Evolutionary conservation across 2,113 vertebrate genomes (phyloP).

Genomic region (Datnioides undecimradiatus): DNA sequence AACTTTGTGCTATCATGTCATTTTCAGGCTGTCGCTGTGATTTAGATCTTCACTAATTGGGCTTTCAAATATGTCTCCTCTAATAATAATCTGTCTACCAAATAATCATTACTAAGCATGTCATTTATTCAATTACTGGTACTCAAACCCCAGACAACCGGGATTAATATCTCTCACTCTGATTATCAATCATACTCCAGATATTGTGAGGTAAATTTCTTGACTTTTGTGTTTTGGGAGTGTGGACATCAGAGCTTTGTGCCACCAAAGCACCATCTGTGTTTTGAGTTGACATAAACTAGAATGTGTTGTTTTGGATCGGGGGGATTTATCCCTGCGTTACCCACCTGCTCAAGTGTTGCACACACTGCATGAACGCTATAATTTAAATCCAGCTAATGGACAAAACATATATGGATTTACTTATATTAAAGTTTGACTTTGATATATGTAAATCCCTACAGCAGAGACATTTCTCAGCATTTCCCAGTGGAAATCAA

Average conservation of each 20-base stretch:
- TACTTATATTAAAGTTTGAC: too few relatives aligned
- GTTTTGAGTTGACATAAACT: not conserved
- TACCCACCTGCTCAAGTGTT: not conserved
- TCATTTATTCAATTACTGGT: not conserved
- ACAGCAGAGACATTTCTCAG: not conserved
- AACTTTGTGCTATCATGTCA: not conserved
- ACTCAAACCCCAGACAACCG: not conserved
- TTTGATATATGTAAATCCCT: not conserved
- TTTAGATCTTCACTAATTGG: not conserved
- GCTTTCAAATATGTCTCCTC: not conserved
- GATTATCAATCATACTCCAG: too few relatives aligned
- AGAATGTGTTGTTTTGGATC: not conserved
- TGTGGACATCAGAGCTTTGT: not conserved
- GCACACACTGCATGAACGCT: not conserved
- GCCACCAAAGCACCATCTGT: not conserved
- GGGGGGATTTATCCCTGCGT: not conserved
- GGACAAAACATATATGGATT: too few relatives aligned
- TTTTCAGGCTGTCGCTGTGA: not conserved
- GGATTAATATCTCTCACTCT: too few relatives aligned
- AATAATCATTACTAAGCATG: not conserved
- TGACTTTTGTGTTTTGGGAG: not conserved
- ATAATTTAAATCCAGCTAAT: not conserved
- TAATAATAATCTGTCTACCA: not conserved
- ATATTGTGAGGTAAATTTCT: too few relatives aligned
- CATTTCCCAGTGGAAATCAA: not conserved